Base-by-base conservation (phyloP, 2,113 vertebrate genomes). In the Halcyon senegalensis region DNA sequence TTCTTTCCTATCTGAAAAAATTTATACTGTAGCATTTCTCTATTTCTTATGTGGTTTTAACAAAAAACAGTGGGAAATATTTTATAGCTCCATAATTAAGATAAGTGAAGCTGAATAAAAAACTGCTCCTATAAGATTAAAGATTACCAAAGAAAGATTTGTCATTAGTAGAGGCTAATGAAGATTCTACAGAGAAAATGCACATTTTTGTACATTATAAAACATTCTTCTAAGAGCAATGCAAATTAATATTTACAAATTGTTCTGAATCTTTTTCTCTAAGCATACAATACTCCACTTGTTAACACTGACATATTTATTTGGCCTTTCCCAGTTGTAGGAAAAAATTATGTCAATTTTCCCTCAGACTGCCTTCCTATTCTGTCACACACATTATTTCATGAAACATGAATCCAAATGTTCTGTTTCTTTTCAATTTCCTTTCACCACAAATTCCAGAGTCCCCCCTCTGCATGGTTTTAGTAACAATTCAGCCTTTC, bases 351-450 rank as follows among this genome's bases (percentile, higher is more conserved):
- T 98, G 98, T 98, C 98, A 97, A 97, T 98, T 98, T 98, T 98
- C 98, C 96, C 86, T 96, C 97, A 98, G 97, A 97, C 97, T 98
- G 97, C 97, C 97, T 98, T 97, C 96, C 97, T 98, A 97, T 98
- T 98, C 98, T 98, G 98, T 98, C 98, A 98, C 98, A 98, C 96
- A 97, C 98, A 98, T 98, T 98, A 98, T 98, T 99, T 98, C 97
- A 98, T 98, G 98, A 99, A 99, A 99, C 98, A 97, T 96, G 98
- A 98, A 97, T 97, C 98, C 96, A 96, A 98, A 97, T 97, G 98
- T 98, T 98, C 98, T 97, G 98, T 98, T 99, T 98, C 98, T 99
- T 98, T 98, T 98, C 98, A 98, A 98, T 99, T 99, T 98, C 97
- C 98, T 99, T 98, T 98, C 98, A 98, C 97, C 97, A 98, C 97